Conservation (phyloP, 2,113 vertebrate species). For the Loxodonta africana region DNA sequence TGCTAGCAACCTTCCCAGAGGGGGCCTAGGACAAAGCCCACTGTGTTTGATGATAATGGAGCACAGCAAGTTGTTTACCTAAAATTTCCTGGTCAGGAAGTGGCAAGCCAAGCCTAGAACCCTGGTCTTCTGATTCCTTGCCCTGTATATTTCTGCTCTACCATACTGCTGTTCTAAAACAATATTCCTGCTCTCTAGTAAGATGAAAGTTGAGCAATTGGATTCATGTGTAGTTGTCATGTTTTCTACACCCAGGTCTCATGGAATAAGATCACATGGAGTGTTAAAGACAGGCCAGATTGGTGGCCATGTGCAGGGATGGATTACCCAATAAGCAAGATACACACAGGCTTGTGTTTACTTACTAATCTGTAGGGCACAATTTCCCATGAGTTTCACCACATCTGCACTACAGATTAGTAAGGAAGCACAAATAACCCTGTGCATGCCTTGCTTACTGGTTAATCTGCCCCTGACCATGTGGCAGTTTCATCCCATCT, state of each 20-base stretch:
- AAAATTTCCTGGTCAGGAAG: background rate
- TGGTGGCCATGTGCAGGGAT: background rate
- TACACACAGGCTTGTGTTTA: no score
- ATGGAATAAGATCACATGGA: background rate
- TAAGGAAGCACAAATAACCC: no score
- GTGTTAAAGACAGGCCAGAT: background rate
- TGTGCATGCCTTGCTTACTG: no score
- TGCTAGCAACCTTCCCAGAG: background rate
- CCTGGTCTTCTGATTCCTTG: background rate
- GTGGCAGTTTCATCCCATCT: background rate
- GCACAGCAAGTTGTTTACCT: background rate
- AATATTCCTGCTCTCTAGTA: background rate
- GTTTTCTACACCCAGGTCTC: background rate
- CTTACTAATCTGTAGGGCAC: no score
- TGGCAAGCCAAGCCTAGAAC: background rate
- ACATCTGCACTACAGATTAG: no score
- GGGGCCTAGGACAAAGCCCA: background rate
- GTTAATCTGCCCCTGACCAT: no score
- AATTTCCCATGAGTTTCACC: no score
- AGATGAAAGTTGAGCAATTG: background rate
- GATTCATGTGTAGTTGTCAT: background rate
- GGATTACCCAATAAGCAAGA: no score
- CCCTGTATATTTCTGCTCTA: background rate
- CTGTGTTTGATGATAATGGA: background rate
- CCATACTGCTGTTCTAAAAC: background rate